Percentiles rank a stretch among this genome's conserved stretches.
phyloP scores from a whole-genome alignment of 2,888 invertebrate species.

The Brachylomia viminalis region DNA sequence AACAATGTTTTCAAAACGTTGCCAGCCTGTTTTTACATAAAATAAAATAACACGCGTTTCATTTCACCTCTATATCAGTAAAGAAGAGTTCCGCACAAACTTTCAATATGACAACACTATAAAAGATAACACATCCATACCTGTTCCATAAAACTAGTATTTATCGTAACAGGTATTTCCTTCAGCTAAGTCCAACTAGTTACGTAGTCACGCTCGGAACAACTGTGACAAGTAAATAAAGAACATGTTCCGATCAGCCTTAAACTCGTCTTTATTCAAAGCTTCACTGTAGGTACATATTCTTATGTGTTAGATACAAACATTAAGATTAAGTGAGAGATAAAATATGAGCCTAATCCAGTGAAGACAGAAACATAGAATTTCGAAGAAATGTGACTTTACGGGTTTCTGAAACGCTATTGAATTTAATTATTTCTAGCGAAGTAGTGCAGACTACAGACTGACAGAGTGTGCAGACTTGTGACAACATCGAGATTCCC shows the following conservation, averaged over 20 bases:
- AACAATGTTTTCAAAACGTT: not conserved
- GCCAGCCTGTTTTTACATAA: not conserved
- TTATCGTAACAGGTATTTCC: constrained; percentile 50
- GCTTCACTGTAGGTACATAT: constrained; percentile 4
- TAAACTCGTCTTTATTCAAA: constrained; percentile 28
- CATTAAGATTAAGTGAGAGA: not conserved
- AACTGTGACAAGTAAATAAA: constrained; percentile 38
- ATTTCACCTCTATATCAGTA: not conserved
- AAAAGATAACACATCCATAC: constrained; percentile 4
- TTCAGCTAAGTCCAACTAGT: constrained; percentile 19
- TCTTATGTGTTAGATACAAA: not conserved
- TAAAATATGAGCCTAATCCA: not conserved
- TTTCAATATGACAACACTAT: constrained; percentile 15
- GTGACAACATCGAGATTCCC: too few relatives aligned
- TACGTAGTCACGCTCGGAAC: constrained; percentile 14
- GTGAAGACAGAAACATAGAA: not conserved
- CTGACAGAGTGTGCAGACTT: too few relatives aligned
- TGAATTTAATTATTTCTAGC: too few relatives aligned
- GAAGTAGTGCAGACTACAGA: too few relatives aligned
- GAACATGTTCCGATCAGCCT: constrained; percentile 30
- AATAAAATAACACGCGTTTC: not conserved
- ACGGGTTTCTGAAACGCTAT: too few relatives aligned
- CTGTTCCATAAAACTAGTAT: constrained; percentile 27
- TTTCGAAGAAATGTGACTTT: not conserved
- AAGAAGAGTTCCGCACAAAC: not conserved